A percentile compares a stretch with the other conserved stretches of the same genome.
phyloP scores from a whole-genome alignment of 1,140 invertebrate species.

The Scaptodrosophila lebanonensis region DNA sequence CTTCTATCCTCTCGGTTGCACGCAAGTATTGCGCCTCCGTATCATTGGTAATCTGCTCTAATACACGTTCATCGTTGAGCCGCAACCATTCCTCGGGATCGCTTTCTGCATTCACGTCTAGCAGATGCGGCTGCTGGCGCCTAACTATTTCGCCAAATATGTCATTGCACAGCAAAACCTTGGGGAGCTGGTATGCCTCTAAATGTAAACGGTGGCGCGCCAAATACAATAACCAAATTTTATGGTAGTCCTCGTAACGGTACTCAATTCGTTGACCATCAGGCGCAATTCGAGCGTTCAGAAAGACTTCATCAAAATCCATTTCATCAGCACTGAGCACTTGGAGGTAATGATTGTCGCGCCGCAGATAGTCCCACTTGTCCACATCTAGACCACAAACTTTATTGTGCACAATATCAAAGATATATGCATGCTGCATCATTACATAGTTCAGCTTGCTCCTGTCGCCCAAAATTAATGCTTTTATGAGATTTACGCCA shows the following conservation, averaged over 20 bases:
- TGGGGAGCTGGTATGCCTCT: conserved; percentile 36
- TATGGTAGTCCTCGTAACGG: conserved; percentile 59
- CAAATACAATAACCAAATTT: conserved; percentile 50
- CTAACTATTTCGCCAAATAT: conserved; percentile 25
- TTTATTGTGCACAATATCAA: conserved; percentile 81
- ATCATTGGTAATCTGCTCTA: conserved; percentile 30
- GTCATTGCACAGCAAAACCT: conserved; percentile 18
- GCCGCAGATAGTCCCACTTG: conserved; percentile 84
- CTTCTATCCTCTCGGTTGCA: conserved; percentile 9
- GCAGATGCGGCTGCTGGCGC: conserved; percentile 20
- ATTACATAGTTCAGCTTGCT: conserved; percentile 44
- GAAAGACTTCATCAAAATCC: conserved; percentile 54
- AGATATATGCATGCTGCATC: conserved; percentile 44
- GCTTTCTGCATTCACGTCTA: conserved; percentile 9
- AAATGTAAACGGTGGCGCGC: conserved; percentile 46
- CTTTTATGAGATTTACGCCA: conserved; percentile 58
- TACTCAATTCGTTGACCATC: conserved; percentile 67
- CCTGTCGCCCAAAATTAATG: conserved; percentile 49
- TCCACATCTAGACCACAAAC: conserved; percentile 84
- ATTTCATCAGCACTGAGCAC: conserved; percentile 36
- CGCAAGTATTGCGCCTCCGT: conserved; percentile 13
- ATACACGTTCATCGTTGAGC: conserved; percentile 28
- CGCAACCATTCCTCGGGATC: conserved; percentile 31
- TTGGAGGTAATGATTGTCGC: conserved; percentile 78
- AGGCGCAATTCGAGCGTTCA: conserved; percentile 39